These are phyloP conservation scores for Dioctria rufipes DNA, from an alignment of 2,888 invertebrate genomes.

Conservation along the genomic window DNA sequence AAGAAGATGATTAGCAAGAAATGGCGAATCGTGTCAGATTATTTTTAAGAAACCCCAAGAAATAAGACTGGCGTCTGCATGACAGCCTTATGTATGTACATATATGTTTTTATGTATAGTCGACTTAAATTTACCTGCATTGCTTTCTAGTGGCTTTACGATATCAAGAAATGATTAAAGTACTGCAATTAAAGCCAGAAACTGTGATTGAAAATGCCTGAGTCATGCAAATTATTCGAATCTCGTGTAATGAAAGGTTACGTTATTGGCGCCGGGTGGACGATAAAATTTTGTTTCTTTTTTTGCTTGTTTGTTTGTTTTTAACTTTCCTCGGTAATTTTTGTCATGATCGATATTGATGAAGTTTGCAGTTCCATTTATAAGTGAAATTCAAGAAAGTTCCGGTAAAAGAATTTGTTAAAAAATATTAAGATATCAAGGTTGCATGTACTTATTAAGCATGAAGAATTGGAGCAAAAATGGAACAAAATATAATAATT, in stretches of 20 bases:
- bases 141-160: conserved; percentile 43
- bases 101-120: background rate
- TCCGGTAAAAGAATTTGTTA: background rate
- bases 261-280: conserved; percentile 38
- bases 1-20: conserved; percentile 18
- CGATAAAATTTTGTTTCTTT: background rate
- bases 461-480: too few relatives aligned
- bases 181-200: conserved; percentile 38
- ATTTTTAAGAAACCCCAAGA: conserved; percentile 2
- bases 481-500: too few relatives aligned
- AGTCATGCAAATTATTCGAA: conserved; percentile 22
- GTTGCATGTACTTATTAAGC: too few relatives aligned
- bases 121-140: background rate
- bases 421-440: too few relatives aligned
- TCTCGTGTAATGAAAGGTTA: conserved; percentile 31
- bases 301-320: too few relatives aligned
- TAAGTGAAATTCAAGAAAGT: conserved; percentile 30
- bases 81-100: too few relatives aligned
- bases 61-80: conserved; percentile 1
- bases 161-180: conserved; percentile 36
- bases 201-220: conserved; percentile 31
- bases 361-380: conserved; percentile 1
- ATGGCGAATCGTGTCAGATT: conserved; percentile 23
- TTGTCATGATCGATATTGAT: conserved; percentile 33
- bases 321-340: conserved; percentile 31